Base-by-base conservation (phyloP, 2,113 vertebrate genomes). In the Elachura formosa region DNA sequence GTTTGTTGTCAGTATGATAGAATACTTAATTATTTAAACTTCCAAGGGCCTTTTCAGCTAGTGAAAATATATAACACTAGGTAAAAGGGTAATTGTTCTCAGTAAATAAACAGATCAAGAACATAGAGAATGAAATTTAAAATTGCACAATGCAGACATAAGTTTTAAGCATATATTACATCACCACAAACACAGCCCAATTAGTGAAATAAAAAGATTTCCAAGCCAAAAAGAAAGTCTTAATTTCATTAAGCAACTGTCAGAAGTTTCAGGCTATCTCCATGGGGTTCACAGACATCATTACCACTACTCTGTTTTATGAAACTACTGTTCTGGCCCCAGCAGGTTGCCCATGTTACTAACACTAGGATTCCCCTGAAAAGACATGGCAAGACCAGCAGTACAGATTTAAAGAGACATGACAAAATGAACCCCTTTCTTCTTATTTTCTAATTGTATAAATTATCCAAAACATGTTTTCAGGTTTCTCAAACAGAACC, bases 41-140 rank as follows among this genome's bases (percentile, higher is more conserved):
- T 97, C 63, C 18, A 85, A 80, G 45, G 52, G 43, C 38, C 38
- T 55, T 75, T 87, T 94, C 66, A 64, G 52, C 71, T 85, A 78
- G 43, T 55, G 59, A 83, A 59, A 94, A 92, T 90, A 75, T 61
- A 90, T 88, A 95, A 79, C 63, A 46, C 43, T 77, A 66, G 36
- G 40, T 78, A 78, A 74, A 73, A 83, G 24, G 52, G 19, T 89
- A 95, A 80, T 87, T 90, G 48, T 90, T 92, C 66, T 76, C 36
- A 0, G 45, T 93, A 89, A 97, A 97, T 94, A 96, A 93, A 89
- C 24, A 84, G 36, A 83, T 91, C 46, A 58, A 90, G 83, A 95
- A 67, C 41, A 79, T 0, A 85, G 38, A 77, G 22, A 38, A 45
- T 52, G 41, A 88, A 91, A 84, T 36, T 54, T 48, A 87, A 93